phyloP scores from a whole-genome alignment of 1,140 invertebrate species.

The Bombus breviceps region DNA sequence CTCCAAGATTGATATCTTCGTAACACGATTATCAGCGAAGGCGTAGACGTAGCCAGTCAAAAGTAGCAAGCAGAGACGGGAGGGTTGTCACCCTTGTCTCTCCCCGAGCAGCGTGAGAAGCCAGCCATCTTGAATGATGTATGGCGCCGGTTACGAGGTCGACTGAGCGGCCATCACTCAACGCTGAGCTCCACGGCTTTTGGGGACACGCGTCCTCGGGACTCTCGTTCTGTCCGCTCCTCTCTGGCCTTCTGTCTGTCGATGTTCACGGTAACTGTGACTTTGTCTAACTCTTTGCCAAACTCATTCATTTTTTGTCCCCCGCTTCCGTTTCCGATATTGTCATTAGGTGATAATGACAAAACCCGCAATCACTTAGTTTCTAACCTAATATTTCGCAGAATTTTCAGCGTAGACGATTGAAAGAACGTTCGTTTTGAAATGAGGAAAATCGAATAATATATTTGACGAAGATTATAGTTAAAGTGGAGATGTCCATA shows the following conservation, averaged over 20 bases:
- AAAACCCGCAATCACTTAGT: too few relatives aligned
- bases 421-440: too few relatives aligned
- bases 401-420: not conserved
- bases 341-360: too few relatives aligned
- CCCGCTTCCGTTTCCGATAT: too few relatives aligned
- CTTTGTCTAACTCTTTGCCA: not conserved
- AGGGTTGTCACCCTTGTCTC: constrained; percentile 77
- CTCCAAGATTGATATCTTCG: constrained; percentile 72
- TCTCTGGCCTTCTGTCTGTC: constrained; percentile 50
- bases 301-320: not conserved
- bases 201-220: constrained; percentile 68
- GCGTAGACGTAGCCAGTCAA: constrained; percentile 74
- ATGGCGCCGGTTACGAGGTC: constrained; percentile 83
- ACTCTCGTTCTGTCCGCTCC: constrained; percentile 64
- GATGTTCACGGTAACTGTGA: constrained; percentile 47
- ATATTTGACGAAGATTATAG: too few relatives aligned
- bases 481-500: too few relatives aligned
- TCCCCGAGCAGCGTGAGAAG: constrained; percentile 73
- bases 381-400: not conserved
- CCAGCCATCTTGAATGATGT: constrained; percentile 84
- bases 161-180: constrained; percentile 83
- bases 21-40: constrained; percentile 74
- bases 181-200: constrained; percentile 70
- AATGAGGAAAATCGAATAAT: too few relatives aligned
- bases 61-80: constrained; percentile 71